Percentiles rank a stretch among this genome's conserved stretches.
Evolutionary conservation across 1,140 invertebrate genomes (phyloP).

Genomic region (Eriocheir sinensis): DNA sequence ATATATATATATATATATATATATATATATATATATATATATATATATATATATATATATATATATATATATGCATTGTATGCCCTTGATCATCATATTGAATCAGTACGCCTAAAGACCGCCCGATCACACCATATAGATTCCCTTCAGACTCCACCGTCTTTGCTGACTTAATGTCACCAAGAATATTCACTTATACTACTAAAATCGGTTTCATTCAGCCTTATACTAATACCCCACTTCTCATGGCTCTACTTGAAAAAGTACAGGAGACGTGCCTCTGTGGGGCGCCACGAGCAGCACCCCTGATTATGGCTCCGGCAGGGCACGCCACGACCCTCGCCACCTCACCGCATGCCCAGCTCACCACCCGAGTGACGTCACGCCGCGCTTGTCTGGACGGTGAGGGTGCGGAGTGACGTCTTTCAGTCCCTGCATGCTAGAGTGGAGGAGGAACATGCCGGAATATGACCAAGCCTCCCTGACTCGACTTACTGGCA

Average conservation of each 20-base stretch:
- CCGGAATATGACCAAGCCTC: slow-evolving; percentile 10
- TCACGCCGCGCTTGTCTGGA: not conserved
- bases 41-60: too few species aligned
- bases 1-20: too few species aligned
- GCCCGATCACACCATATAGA: too few species aligned
- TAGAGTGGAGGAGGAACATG: not conserved
- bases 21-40: too few species aligned
- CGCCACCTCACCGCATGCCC: not conserved
- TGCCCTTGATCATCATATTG: too few species aligned
- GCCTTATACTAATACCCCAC: too few species aligned
- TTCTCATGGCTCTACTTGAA: not conserved
- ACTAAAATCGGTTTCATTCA: too few species aligned
- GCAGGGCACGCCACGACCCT: not conserved
- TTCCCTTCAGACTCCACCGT: too few species aligned
- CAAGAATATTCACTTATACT: too few species aligned
- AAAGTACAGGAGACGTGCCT: not conserved
- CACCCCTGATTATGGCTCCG: not conserved
- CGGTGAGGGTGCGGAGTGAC: not conserved
- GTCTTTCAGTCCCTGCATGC: not conserved
- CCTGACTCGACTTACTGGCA: not conserved
- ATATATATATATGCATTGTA: too few species aligned
- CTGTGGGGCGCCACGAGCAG: not conserved
- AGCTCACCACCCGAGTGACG: not conserved
- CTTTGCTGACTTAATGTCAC: too few species aligned
- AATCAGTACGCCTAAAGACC: too few species aligned